Base-by-base conservation (phyloP, 2,113 vertebrate genomes). In the Columba janthina region DNA sequence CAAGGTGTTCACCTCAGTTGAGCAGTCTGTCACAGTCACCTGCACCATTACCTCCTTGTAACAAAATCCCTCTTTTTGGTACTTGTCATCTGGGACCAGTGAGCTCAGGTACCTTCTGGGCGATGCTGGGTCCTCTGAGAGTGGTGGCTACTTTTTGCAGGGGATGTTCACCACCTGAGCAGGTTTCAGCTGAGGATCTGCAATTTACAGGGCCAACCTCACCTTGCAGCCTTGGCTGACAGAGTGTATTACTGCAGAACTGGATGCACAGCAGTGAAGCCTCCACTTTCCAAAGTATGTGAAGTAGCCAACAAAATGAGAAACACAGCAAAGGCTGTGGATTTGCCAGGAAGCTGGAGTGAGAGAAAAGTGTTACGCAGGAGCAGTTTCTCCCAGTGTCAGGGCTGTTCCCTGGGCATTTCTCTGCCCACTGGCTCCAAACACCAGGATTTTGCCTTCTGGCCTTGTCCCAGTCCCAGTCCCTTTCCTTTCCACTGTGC, bases 41-140 rank as follows among this genome's bases (percentile, higher is more conserved):
- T 87, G 72, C 66, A 54, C 22, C n/a, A 34, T 19, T 44, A 46
- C 3, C 5, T 44, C 73, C 34, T 53, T 71, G 34, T 42, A 48
- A 53, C 42, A 70, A 42, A 72, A 62, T 66, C 62, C 32, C 25
- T 80, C 18, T 12, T 61, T 56, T 15, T 51, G 34, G 2, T 29
- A 8, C 17, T 29, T 8, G 13, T 48, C n/a, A 24, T 16, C 1
- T 3, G 8, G 18, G 11, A 46, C 24, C n/a, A 32, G 15, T 21
- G 57, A 83, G 42, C 21, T 25, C 4, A 1, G 13, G 40, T 26
- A 71, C 28, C 48, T 58, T 21, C 40, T 48, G 36, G 32, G 20
- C 16, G 56, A 28, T 7, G 0, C 21, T 5, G 2, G 3, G 28
- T 66, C 16, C 34, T 61, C 2, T 0, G 50, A 65, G 34, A 61